Evolutionary conservation across 2,888 invertebrate species (phyloP).

Genomic region (Leptopilina syphax): DNA sequence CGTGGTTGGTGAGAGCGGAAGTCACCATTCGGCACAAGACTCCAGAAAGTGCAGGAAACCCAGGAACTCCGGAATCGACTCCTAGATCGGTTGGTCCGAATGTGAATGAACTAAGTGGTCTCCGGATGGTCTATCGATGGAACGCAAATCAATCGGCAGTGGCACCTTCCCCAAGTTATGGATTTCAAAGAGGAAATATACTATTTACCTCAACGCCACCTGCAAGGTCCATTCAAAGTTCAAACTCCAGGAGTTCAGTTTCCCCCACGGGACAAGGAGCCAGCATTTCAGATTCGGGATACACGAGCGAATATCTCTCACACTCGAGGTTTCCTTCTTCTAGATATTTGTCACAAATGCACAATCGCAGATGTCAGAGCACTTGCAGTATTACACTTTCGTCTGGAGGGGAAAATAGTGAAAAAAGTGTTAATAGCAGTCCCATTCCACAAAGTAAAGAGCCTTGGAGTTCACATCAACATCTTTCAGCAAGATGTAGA

Average conservation of each 20-base stretch:
- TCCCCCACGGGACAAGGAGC: conserved; percentile 55
- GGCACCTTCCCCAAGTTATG: conserved; percentile 65
- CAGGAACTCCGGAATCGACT: conserved; percentile 52
- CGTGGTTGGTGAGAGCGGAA: conserved; percentile 85
- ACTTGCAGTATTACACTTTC: conserved; percentile 84
- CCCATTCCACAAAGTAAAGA: conserved; percentile 65
- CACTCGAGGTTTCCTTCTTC: conserved; percentile 69
- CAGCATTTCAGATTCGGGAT: conserved; percentile 77
- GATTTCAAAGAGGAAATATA: conserved; percentile 79
- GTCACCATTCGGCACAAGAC: conserved; percentile 81
- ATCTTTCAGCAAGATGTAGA: conserved; percentile 55
- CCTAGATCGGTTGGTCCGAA: conserved; percentile 71
- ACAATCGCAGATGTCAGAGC: conserved; percentile 80
- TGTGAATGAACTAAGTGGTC: conserved; percentile 76
- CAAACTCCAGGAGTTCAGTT: conserved; percentile 62
- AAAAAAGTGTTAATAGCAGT: conserved; percentile 11
- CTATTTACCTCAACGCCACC: conserved; percentile 79
- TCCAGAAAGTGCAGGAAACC: conserved; percentile 60
- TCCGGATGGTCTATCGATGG: conserved; percentile 79
- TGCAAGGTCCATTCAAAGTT: conserved; percentile 56
- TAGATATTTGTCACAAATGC: conserved; percentile 72
- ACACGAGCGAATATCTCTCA: conserved; percentile 79
- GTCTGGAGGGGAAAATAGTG: conserved; percentile 74
- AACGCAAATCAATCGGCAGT: conserved; percentile 61
- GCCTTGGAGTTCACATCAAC: conserved; percentile 76